Evolutionary conservation across 2,113 vertebrate species (phyloP).

Genomic region (Oncorhynchus nerka): DNA sequence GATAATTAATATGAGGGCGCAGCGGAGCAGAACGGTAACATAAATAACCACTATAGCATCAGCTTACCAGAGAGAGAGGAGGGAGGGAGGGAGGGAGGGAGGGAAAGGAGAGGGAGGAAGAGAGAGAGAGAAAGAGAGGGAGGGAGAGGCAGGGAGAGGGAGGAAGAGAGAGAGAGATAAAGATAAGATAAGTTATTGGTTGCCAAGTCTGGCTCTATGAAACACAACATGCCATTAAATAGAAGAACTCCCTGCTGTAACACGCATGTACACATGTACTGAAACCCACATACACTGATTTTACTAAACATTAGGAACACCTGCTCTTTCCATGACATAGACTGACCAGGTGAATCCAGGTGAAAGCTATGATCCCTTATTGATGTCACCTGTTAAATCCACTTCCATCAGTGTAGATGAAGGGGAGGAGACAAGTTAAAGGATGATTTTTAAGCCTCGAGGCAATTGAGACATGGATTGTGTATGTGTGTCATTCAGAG

Average conservation of each 20-base stretch:
- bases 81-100: not conserved
- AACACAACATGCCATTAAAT: not conserved
- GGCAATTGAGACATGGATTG: no score
- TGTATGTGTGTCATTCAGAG: no score
- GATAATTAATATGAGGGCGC: slow-evolving; percentile 50
- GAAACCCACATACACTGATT: not conserved
- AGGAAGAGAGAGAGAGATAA: not conserved
- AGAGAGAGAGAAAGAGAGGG: not conserved
- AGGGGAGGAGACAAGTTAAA: no score
- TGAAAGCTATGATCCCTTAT: no score
- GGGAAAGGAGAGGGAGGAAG: not conserved
- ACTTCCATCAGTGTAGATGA: no score
- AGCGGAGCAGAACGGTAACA: slow-evolving; percentile 55
- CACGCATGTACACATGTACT: not conserved
- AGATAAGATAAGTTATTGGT: not conserved
- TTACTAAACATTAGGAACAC: no score
- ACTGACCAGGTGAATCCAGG: no score
- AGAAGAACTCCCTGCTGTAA: not conserved
- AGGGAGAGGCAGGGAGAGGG: not conserved
- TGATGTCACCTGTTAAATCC: no score
- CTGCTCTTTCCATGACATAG: not conserved
- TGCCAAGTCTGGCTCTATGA: not conserved
- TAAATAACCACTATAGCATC: slow-evolving; percentile 62
- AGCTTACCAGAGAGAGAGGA: slow-evolving; percentile 32
- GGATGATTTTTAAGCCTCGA: no score